Conservation (phyloP, 2,797 vertebrate genomes). For the Margarornis squamiger region DNA sequence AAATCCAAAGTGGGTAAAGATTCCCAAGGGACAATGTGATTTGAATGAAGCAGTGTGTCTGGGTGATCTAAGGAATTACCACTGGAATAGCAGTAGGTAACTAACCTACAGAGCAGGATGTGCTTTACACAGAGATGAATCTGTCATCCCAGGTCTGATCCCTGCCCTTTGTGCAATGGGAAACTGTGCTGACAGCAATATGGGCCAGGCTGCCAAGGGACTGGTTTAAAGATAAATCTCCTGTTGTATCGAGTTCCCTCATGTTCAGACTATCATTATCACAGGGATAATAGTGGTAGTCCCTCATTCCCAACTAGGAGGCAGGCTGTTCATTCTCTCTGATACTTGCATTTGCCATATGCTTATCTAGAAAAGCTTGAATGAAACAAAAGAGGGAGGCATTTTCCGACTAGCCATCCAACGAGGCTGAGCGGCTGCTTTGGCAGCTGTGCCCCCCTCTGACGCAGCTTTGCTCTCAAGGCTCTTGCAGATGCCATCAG, state of each 20-base stretch:
- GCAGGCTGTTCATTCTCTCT: background rate
- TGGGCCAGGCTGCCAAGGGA: background rate
- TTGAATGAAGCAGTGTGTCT: background rate
- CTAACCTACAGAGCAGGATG: background rate
- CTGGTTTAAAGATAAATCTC: conserved; percentile 3
- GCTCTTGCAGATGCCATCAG: background rate
- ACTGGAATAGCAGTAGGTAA: background rate
- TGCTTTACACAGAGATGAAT: background rate
- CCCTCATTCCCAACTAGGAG: background rate
- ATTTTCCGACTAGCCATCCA: background rate
- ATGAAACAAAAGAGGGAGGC: background rate
- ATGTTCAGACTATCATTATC: background rate
- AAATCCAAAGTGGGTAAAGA: background rate
- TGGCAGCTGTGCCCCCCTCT: background rate
- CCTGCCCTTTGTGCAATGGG: background rate
- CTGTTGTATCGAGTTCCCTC: background rate
- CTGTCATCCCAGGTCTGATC: background rate
- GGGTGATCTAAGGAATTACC: background rate
- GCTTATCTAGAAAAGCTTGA: background rate
- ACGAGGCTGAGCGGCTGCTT: background rate
- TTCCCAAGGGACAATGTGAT: background rate
- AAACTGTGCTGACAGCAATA: background rate
- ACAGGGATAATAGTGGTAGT: background rate
- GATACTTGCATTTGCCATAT: background rate
- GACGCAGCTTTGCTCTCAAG: conserved; percentile 50